A percentile compares a stretch with the other conserved stretches of the same genome.
Conservation (phyloP, 2,797 vertebrate species). For the Urocyon cinereoargenteus region DNA sequence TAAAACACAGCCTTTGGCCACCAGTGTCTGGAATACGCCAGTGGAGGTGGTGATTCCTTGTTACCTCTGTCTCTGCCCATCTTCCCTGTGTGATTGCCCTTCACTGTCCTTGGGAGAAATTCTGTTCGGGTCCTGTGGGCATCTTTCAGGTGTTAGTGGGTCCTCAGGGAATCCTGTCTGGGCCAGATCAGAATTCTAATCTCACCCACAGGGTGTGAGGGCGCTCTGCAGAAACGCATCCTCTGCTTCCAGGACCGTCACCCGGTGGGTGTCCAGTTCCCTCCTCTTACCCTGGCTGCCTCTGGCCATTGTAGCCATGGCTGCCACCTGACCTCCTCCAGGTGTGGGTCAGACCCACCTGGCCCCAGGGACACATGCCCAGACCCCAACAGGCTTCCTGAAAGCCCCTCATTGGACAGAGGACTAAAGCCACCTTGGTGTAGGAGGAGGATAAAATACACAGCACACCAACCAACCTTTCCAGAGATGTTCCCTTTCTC, state of each 20-base stretch:
- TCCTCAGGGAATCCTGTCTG: background rate
- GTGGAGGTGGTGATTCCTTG: accelerated
- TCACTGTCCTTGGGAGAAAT: background rate
- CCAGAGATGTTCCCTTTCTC: background rate
- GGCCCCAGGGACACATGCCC: background rate
- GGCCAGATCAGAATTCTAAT: too few relatives aligned
- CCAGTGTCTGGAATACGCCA: accelerated
- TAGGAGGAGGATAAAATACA: background rate
- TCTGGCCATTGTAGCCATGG: background rate
- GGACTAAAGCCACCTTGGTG: background rate
- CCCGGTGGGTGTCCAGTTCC: background rate
- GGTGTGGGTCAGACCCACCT: background rate
- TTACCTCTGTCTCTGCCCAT: too few relatives aligned
- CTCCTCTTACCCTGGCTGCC: background rate
- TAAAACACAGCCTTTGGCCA: accelerated
- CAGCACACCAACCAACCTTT: background rate
- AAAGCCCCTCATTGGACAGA: background rate
- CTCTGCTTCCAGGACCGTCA: background rate
- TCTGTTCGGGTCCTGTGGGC: background rate
- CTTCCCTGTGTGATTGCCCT: background rate
- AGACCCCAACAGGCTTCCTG: background rate
- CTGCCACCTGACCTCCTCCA: background rate
- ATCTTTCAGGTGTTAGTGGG: background rate
- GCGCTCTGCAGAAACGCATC: background rate
- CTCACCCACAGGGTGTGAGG: background rate